Evolutionary conservation across 2,888 invertebrate genomes (phyloP).

Genomic region (Cephonodes hylas): DNA sequence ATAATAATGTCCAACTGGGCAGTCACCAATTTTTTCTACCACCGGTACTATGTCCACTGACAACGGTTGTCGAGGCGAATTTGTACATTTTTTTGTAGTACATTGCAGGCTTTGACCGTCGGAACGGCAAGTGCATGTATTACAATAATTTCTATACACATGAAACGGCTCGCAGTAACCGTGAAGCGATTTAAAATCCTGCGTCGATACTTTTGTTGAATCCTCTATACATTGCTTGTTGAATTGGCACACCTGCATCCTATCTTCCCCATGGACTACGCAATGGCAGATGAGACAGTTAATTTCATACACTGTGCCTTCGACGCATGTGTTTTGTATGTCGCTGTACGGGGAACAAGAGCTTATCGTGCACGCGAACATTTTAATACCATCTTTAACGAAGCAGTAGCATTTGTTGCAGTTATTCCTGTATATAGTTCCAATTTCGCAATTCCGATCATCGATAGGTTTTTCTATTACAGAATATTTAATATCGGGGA

Average conservation of each 20-base stretch:
- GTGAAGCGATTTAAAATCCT: slow-evolving; percentile 32
- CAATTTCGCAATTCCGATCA: slow-evolving; percentile 45
- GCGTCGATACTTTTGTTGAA: slow-evolving; percentile 7
- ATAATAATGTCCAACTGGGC: slow-evolving; percentile 53
- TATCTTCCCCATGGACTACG: slow-evolving; percentile 26
- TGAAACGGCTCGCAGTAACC: slow-evolving; percentile 64
- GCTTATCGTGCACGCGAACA: slow-evolving; percentile 64
- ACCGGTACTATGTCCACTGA: slow-evolving; percentile 54
- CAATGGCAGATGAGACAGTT: slow-evolving; percentile 59
- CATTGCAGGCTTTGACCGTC: slow-evolving; percentile 55
- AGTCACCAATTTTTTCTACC: slow-evolving; percentile 35
- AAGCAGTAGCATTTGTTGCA: slow-evolving; percentile 64
- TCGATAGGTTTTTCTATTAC: slow-evolving; percentile 27
- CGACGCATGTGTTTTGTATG: slow-evolving; percentile 41
- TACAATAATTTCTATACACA: slow-evolving; percentile 51
- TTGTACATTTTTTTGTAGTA: slow-evolving; percentile 39
- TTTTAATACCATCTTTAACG: slow-evolving; percentile 38
- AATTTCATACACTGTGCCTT: slow-evolving; percentile 41
- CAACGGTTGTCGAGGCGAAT: slow-evolving; percentile 25
- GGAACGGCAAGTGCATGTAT: slow-evolving; percentile 52
- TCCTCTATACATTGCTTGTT: slow-evolving; percentile 22
- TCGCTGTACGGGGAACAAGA: neutral
- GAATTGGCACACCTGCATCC: slow-evolving; percentile 43
- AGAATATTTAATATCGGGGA: slow-evolving; percentile 10
- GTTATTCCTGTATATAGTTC: slow-evolving; percentile 46